Conservation (phyloP, 2,888 invertebrate species). For the Tubulanus polymorphus region DNA sequence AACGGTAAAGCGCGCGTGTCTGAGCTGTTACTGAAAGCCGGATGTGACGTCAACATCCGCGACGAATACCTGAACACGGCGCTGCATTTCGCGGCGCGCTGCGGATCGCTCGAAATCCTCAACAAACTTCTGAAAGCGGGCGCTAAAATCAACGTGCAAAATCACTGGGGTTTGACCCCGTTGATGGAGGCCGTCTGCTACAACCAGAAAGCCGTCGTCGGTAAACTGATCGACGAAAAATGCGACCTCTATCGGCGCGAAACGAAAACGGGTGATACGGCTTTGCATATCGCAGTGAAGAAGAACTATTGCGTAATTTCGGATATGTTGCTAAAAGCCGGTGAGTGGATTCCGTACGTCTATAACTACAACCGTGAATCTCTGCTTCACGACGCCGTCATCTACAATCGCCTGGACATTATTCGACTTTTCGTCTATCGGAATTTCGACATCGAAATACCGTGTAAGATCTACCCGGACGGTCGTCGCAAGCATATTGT, state of each 20-base stretch:
- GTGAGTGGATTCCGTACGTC: constrained; percentile 44
- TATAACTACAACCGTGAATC: constrained; percentile 53
- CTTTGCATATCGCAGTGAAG: constrained; percentile 50
- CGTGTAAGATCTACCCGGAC: constrained; percentile 47
- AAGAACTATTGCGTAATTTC: constrained; percentile 50
- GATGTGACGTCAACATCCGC: constrained; percentile 46
- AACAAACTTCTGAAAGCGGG: constrained; percentile 45
- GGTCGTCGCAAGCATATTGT: constrained; percentile 45
- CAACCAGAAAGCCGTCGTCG: constrained; percentile 50
- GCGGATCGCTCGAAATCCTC: constrained; percentile 48
- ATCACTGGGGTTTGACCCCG: constrained; percentile 52
- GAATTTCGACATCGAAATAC: constrained; percentile 50
- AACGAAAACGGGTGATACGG: constrained; percentile 51
- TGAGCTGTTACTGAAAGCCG: constrained; percentile 38
- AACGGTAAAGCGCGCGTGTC: constrained; percentile 51
- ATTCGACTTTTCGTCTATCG: constrained; percentile 44
- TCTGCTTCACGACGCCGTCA: constrained; percentile 47
- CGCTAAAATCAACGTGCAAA: constrained; percentile 49
- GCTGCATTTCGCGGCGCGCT: constrained; percentile 49
- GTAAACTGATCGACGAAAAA: constrained; percentile 36
- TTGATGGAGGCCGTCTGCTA: constrained; percentile 53
- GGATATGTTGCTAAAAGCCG: constrained; percentile 40
- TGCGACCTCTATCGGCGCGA: constrained; percentile 50
- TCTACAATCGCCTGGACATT: constrained; percentile 49
- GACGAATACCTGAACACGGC: constrained; percentile 52